phyloP scores from a whole-genome alignment of 2,888 invertebrate species.

The Parnassius apollo region DNA sequence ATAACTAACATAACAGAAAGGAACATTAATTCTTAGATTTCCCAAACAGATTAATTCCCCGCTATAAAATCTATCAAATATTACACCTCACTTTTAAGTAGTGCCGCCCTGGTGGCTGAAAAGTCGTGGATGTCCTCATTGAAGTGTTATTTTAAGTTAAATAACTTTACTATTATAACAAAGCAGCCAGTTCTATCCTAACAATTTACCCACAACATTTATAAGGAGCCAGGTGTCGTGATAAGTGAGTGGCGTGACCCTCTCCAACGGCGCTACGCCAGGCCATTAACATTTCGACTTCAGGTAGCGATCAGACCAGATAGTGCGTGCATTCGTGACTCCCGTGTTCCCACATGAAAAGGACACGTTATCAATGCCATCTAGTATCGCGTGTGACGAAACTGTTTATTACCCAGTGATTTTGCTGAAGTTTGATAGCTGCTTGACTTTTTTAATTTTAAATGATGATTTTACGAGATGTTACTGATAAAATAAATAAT shows the following conservation, averaged over 20 bases:
- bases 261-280: slow-evolving; percentile 34
- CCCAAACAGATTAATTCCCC: no score
- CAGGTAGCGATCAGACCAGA: slow-evolving; percentile 54
- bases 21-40: no score
- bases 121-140: no score
- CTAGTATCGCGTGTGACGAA: slow-evolving; percentile 41
- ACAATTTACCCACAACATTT: slow-evolving; percentile 29
- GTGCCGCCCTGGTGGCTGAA: no score
- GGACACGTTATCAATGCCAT: slow-evolving; percentile 43
- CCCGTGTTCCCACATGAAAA: slow-evolving; percentile 47
- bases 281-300: slow-evolving; percentile 61
- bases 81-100: no score
- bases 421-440: slow-evolving; percentile 1
- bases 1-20: no score
- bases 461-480: neutral
- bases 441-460: slow-evolving; percentile 10
- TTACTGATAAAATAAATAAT: no score
- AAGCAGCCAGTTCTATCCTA: neutral
- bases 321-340: slow-evolving; percentile 45
- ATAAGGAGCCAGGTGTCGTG: slow-evolving; percentile 41
- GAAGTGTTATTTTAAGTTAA: no score
- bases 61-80: no score
- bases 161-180: no score
- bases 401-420: slow-evolving; percentile 33
- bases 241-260: slow-evolving; percentile 44